Percentiles rank a stretch among this genome's conserved stretches.
These are phyloP conservation scores for Romanogobio albipinnatus DNA, from an alignment of 2,113 vertebrate genomes.

Conservation along the genomic window DNA sequence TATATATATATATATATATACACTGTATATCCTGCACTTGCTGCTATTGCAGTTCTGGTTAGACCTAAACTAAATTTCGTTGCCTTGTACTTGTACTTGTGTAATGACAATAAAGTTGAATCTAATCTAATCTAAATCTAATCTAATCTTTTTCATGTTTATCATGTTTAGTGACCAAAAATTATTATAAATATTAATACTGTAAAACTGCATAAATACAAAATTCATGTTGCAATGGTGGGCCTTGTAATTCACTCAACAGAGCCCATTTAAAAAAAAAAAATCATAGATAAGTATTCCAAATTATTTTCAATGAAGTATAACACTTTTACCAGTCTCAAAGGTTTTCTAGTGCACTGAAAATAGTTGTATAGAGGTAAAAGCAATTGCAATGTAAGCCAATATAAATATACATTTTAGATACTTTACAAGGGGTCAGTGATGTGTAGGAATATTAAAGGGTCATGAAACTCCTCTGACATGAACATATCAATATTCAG, in stretches of 20 bases:
- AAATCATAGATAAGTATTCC: neutral
- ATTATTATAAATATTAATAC: neutral
- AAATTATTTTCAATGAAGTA: neutral
- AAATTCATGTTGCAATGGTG: neutral
- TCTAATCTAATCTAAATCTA: too few relatives aligned
- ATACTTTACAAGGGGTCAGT: neutral
- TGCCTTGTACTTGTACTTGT: too few relatives aligned
- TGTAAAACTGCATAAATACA: neutral
- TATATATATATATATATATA: too few relatives aligned
- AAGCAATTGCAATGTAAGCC: neutral
- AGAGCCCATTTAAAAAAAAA: neutral
- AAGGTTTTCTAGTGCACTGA: neutral
- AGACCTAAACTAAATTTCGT: too few relatives aligned
- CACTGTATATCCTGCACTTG: too few relatives aligned
- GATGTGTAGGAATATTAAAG: neutral
- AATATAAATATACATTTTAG: conserved; percentile 7
- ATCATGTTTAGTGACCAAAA: neutral
- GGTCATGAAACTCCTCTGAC: neutral
- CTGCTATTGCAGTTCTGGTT: too few relatives aligned
- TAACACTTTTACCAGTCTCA: neutral
- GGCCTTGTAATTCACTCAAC: neutral
- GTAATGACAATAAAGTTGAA: too few relatives aligned
- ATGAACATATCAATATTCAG: neutral
- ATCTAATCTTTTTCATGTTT: too few relatives aligned
- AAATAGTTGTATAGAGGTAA: neutral